Evolutionary conservation across 2,888 invertebrate genomes (phyloP).

Genomic region (Nomada goodeniana): DNA sequence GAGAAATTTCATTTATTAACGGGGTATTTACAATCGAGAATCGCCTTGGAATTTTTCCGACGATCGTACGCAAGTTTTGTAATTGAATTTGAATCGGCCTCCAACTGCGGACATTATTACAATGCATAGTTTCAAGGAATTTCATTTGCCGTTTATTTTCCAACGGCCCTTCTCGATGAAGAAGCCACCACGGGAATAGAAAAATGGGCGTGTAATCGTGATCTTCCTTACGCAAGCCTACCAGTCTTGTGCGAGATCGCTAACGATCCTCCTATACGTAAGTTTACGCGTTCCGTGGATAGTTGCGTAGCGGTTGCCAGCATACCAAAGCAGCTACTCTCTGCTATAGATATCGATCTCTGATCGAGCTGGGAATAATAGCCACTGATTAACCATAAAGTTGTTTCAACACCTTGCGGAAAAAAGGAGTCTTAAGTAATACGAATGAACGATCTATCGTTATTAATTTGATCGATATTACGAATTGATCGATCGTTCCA

Average conservation of each 20-base stretch:
- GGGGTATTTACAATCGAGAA: not conserved
- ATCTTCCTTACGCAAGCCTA: slow-evolving; percentile 66
- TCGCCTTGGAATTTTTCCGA: not conserved
- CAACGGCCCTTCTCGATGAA: slow-evolving; percentile 45
- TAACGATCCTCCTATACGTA: slow-evolving; percentile 57
- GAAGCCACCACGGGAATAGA: slow-evolving; percentile 21
- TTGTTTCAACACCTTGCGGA: slow-evolving; percentile 27
- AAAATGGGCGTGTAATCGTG: slow-evolving; percentile 55
- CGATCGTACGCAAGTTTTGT: not conserved
- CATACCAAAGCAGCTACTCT: slow-evolving; percentile 23
- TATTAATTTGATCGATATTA: not conserved
- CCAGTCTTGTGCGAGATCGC: slow-evolving; percentile 59
- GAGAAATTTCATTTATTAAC: not conserved
- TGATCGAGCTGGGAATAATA: slow-evolving; percentile 49
- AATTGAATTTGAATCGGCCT: not conserved
- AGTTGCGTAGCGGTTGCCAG: slow-evolving; percentile 47
- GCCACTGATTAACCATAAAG: slow-evolving; percentile 49
- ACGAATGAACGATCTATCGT: slow-evolving; percentile 24
- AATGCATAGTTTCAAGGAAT: not conserved
- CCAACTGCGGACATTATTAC: not conserved
- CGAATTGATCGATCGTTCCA: not conserved
- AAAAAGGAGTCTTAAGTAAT: not conserved
- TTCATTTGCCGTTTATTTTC: slow-evolving; percentile 23
- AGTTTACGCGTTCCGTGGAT: slow-evolving; percentile 57
- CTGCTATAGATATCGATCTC: slow-evolving; percentile 52